Base-by-base conservation (phyloP, 92 coral and sea anemone genomes). In the Zoanthus gigantus region DNA sequence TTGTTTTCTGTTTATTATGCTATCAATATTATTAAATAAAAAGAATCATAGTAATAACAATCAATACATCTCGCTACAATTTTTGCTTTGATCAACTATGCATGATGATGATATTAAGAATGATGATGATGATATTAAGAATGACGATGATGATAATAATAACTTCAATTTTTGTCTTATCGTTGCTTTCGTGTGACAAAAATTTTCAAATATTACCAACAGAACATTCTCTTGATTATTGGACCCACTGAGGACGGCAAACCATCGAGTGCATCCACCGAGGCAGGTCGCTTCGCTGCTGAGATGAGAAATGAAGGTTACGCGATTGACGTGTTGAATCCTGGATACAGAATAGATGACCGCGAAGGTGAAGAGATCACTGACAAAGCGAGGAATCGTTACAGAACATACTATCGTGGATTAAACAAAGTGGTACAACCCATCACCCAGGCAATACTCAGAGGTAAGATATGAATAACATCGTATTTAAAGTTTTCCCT, bases 231-330 rank as follows among this genome's bases (percentile, higher is more conserved):
- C 75, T 45, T 81, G 60, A 66, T 66, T 66, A 81, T 81, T 18
- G 85, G 85, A 47, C 85, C 85, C 74, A 81, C 85, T 42, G 85
- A 81, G 15, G 85, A 81, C 32, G 85, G 85, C 61, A 66, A 65
- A 65, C 63, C 60, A 66, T 81, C 85, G 5, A 66, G 75, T 46
- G 71, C 74, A 54, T 30, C 60, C 17, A 42, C 16, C 1, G 58
- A 71, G 44, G 85, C 85, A 12, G 30, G 44, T 65, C 74, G 53
- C 9, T 65, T n/a, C 15, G 85, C 85, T 13, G 9, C 45, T 9
- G 7, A 18, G 0, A 46, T 81, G 85, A 81, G 76, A 31, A 16
- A 8, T 12, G 75, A 29, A 16, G 85, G 85, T 37, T 45, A 65
- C 85, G 23, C 18, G 23, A 46, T 81, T 12, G 58, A 81, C 15